phyloP scores from a whole-genome alignment of 37 sponge, comb jelly and placozoan species.

The Mnemiopsis leidyi region DNA sequence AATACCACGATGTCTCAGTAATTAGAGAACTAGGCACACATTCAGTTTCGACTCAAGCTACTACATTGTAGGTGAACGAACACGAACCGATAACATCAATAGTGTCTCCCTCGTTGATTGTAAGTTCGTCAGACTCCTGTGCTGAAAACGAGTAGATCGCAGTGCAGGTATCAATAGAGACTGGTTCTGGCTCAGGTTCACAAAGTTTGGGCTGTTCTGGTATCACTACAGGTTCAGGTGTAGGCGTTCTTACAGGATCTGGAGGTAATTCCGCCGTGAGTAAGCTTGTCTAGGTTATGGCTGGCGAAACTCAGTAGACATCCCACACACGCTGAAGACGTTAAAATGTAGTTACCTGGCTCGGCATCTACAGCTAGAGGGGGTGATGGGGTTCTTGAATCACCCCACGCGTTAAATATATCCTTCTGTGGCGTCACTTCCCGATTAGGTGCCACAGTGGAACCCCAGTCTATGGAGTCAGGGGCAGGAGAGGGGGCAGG shows the following conservation, averaged over 20 bases:
- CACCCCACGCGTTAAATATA: conserved; percentile 59
- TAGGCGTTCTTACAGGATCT: neutral
- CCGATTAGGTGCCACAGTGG: neutral
- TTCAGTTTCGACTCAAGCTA: too few species aligned
- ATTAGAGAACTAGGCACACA: too few species aligned
- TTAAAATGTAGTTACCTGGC: neutral
- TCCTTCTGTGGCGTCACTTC: neutral
- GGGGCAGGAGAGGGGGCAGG: neutral
- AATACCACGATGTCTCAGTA: too few species aligned
- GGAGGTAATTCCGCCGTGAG: neutral
- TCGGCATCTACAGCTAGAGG: neutral
- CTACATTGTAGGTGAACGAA: too few species aligned
- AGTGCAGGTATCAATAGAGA: conserved; percentile 1
- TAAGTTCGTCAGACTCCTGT: conserved; percentile 16
- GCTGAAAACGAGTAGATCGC: conserved; percentile 40
- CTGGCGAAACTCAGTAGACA: too few species aligned
- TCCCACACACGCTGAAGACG: too few species aligned
- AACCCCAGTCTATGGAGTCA: neutral
- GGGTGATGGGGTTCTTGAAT: conserved; percentile 36
- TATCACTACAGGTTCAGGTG: neutral
- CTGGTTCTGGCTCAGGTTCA: neutral
- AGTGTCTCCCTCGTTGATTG: neutral
- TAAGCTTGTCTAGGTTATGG: too few species aligned
- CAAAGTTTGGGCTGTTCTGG: neutral
- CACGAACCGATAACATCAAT: conserved; percentile 1